Base-by-base conservation (phyloP, 2,113 vertebrate species). In the Anhinga anhinga region DNA sequence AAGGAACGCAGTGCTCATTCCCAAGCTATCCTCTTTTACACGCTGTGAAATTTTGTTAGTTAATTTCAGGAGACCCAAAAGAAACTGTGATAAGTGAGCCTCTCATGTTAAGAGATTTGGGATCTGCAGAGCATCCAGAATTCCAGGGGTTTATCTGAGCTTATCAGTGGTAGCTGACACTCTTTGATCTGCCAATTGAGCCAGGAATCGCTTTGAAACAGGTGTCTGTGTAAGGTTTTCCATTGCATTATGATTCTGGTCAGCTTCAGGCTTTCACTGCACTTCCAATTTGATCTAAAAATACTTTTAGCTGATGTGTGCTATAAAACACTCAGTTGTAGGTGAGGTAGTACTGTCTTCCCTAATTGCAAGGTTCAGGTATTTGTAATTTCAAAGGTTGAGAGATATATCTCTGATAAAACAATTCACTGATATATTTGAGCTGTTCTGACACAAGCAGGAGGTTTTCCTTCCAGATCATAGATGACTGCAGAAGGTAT, bases 221-320 rank as follows among this genome's bases (percentile, higher is more conserved):
- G 91, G 87, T 95, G 80, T 63, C 61, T 86, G 5, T 59, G 56
- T 87, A 61, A 90, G 83, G 88, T 72, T 93, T 96, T 92, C 67
- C 20, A 77, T 13, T 86, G 80, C 77, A 88, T 96, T 96, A 62
- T 22, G 82, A 92, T 92, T 96, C 90, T 92, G 59, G 59, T 93
- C 93, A 92, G 85, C 67, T 78, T 89, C 66, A 85, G 58, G 29
- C 62, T 92, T 91, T 86, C 27, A 27, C 61, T 80, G 66, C 11
- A 14, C 67, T 95, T 94, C 36, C 55, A 93, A 4, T 80, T 81
- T 94, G 59, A 52, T 92, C 88, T 95, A 89, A 95, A 96, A 97
- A 91, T 89, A 89, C 30, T 94, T 85, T 26, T 72, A 90, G 73
- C 56, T 93, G 77, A 63, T 72, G 61, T 65, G 34, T 87, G 73